Base-by-base conservation (phyloP, 1,140 invertebrate genomes). In the Physella acuta region DNA sequence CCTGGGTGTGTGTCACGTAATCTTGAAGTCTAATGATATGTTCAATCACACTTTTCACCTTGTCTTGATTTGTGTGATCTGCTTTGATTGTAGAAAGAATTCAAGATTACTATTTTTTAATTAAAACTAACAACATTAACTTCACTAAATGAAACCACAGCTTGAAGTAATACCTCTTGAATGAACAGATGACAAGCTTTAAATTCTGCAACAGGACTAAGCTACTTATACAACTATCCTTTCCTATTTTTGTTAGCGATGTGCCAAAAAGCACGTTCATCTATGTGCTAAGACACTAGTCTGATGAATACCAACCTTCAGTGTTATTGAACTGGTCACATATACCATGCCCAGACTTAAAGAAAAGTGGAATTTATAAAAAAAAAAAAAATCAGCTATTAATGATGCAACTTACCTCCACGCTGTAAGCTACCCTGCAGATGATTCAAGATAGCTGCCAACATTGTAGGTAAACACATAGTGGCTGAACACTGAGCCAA, bases 401-500 rank as follows among this genome's bases (percentile, higher is more conserved):
- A n/a, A n/a, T n/a, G n/a, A n/a, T n/a, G n/a, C n/a, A n/a, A n/a
- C 39, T 60, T 33, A 68, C 66, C 71, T 61, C 86, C 86, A 76
- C 85, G 79, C 65, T 84, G 80, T 16, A 86, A 74, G 72, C 82
- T 85, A 3, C 85, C 80, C 71, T 88, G 85, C 37, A 89, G 78
- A 78, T 90, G 88, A 66, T 89, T 90, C 68, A 93, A 88, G 74
- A 96, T 91, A 59, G 93, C 92, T 39, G 89, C 90, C 53, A 96
- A 86, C 76, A 96, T 94, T 68, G 91, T 92, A 36, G 90, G 87
- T 56, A 95, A 86, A 39, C 92, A 92, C 79, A 96, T 86, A 56
- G 90, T 89, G 33, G 92, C 88, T 17, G 92, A 89, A 83, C 92
- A 95, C 83, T 98, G 94, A 1, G 94, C 91, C 67, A 99, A 87